Base-by-base conservation (phyloP, 2,113 vertebrate genomes). In the Vulpes vulpes region DNA sequence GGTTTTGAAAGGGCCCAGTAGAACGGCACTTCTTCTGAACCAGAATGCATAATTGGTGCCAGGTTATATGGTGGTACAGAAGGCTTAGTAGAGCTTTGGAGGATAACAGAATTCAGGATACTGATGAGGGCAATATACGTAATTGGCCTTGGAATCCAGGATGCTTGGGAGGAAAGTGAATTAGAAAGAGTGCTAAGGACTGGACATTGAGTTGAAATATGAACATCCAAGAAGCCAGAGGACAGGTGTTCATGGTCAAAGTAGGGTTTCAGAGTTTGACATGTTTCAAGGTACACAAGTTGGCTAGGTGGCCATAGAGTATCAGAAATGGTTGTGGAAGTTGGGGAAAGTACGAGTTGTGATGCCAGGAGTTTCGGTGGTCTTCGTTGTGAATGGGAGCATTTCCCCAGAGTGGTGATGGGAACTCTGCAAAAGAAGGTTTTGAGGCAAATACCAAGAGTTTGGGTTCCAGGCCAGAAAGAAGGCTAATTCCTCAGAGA, bases 81-180 rank as follows among this genome's bases (percentile, higher is more conserved):
- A 62, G 35, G 32, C 32, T 60, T 71, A 17, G 59, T 23, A 60
- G 86, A 64, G 3, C 82, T 20, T 91, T 19, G 27, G 82, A 92
- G 22, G 43, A 64, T 57, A 79, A 95, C 78, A 86, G 43, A 86
- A 83, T 89, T 95, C 74, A 22, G 67, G 30, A n/a, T 38, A 19
- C 11, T n/a, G n/a, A 65, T 3, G 35, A 86, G 20, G 20, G 5
- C 71, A 5, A 9, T 62, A 62, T 65, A 91, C 23, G 27, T n/a
- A 92, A 67, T 5, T 53, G 38, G 12, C 60, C 8, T 84, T n/a
- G 35, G 64, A 84, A 60, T 87, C 69, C 76, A 74, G 30, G 90
- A 49, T 73, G 32, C 76, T 53, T 35, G 38, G 38, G 20, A 43
- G 30, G 69, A 74, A 59, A 65, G 69, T 84, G 80, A 92, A 59